Evolutionary conservation across 2,888 invertebrate genomes (phyloP), one percentile per base, ranked within the genome.

Genomic region (Cheilosia soror): DNA sequence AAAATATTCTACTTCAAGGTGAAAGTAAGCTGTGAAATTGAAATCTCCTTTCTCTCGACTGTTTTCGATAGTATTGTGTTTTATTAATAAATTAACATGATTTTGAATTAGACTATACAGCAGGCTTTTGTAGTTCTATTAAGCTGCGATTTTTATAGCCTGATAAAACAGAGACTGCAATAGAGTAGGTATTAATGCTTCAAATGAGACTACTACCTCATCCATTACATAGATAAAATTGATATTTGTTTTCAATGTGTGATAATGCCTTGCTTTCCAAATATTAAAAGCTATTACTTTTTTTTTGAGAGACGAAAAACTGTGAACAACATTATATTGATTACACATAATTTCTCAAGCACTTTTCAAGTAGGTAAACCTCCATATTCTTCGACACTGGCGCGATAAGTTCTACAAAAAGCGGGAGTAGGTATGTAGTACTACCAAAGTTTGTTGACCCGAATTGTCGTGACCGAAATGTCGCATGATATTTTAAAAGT

Each of bases 1-100:
- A 66, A 40, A 66, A 25, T 13, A 51, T 40, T 66, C 66, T 40
- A 27, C 15, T 66, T 29, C 25, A 44, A 44, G 68, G 55, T 57
- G 55, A 68, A 68, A 68, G 68, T 57, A 44, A 37, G 37, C 37
- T 37, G 37, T 11, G 37, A 13, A 68, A 9, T 42, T 31, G 0
- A 5, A 66, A 42, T 27, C 6, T 53, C 27, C 27, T 15, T 53
- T 53, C 37, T 53, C n/a, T 15, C n/a, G 44, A 13, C 20, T 20
- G 20, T 20, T 20, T 20, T 20, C 20, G 20, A 20, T 20, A 20
- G 11, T 9, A 11, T 37, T 37, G 9, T 37, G 37, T 37, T 11
- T 37, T 37, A 37, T 37, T 37, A 37, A 37, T 37, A 37, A 37
- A 37, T 37, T 11, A 37, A 3, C 11, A 6, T 47, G n/a, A 15